Conservation (phyloP, 2,797 vertebrate genomes). For the Sparidentex hasta region DNA sequence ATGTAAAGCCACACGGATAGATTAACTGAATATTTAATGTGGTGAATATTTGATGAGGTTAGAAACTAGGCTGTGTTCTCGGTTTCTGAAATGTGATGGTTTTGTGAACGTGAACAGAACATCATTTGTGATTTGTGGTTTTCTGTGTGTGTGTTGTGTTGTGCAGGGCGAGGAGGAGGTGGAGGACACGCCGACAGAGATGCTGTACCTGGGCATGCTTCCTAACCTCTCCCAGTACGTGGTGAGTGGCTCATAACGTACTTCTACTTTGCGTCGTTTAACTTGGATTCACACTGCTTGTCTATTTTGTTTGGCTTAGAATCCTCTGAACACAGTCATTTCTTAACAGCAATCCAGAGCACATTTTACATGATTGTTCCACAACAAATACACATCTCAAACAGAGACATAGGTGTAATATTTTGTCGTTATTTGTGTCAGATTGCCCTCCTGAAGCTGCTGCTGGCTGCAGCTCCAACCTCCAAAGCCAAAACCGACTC, state of each 20-base stretch:
- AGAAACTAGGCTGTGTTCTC: not conserved
- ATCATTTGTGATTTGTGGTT: not conserved
- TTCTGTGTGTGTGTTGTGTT: constrained; percentile 7
- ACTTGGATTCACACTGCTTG: not conserved
- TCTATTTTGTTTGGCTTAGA: too few species aligned
- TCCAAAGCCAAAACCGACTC: constrained; percentile 99
- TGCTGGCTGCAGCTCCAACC: constrained; percentile 96
- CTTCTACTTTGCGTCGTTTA: not conserved
- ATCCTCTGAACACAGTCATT: not conserved
- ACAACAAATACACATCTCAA: not conserved
- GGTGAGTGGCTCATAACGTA: constrained; percentile 84
- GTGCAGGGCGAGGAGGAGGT: constrained; percentile 94
- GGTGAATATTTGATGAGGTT: not conserved
- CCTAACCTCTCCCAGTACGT: constrained; percentile 96
- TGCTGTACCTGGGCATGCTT: constrained; percentile 93
- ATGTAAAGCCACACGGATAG: not conserved
- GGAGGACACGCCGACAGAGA: constrained; percentile 92
- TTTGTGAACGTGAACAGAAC: not conserved
- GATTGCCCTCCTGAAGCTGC: constrained; percentile 95
- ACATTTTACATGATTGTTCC: not conserved
- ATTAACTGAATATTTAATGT: not conserved
- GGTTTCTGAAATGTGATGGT: not conserved
- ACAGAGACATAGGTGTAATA: not conserved
- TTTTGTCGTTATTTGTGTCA: constrained; percentile 60
- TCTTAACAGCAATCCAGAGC: not conserved